Percentiles rank a stretch among this genome's conserved stretches.
These are phyloP conservation scores for Idaea straminata DNA, from an alignment of 2,888 invertebrate genomes.

Conservation along the genomic window DNA sequence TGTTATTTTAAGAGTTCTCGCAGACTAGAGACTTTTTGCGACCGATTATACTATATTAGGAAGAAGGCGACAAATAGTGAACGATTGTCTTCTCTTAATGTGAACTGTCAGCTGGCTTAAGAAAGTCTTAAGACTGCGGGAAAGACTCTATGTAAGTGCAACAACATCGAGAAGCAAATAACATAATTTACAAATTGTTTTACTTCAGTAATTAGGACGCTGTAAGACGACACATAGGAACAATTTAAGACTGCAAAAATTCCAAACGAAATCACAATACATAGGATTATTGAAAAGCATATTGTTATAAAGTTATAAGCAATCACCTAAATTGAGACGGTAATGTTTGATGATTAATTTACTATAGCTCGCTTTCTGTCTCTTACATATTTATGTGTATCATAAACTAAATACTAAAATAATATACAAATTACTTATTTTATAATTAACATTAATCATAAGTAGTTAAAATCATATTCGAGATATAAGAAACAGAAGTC, in stretches of 20 bases:
- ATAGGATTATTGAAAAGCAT: background rate
- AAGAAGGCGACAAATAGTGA: too few species aligned
- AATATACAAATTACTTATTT: too few species aligned
- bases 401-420: too few species aligned
- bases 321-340: background rate
- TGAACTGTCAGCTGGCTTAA: too few species aligned
- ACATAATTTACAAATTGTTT: background rate
- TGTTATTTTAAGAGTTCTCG: conserved; percentile 14
- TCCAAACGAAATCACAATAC: background rate
- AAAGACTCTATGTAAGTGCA: background rate
- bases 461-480: too few species aligned
- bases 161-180: conserved; percentile 4
- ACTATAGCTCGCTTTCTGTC: background rate
- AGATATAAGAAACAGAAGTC: too few species aligned
- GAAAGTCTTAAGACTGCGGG: background rate
- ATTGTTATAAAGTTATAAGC: background rate
- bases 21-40: background rate
- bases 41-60: too few species aligned
- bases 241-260: background rate
- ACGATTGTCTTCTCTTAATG: too few species aligned
- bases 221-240: background rate
- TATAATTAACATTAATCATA: too few species aligned
- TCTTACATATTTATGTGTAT: too few species aligned
- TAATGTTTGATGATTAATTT: background rate
- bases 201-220: background rate